Conservation (phyloP, 1,140 invertebrate species). For the Nasonia giraulti region DNA sequence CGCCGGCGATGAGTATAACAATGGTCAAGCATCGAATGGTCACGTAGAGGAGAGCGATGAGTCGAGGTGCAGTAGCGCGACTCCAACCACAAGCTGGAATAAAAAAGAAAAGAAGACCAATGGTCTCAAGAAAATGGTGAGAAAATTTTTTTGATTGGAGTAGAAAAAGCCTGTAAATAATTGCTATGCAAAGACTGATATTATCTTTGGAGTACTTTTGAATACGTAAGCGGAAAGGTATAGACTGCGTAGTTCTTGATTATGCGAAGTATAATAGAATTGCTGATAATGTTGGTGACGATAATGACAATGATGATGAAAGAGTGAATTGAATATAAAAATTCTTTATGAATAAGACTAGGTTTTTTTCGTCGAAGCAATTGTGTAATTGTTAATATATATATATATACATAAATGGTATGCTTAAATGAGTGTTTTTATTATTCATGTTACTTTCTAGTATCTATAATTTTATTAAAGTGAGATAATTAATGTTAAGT, state of each 20-base stretch:
- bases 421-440: not conserved
- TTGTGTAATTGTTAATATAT: not conserved
- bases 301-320: slow-evolving; percentile 11
- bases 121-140: slow-evolving; percentile 78
- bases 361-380: not conserved
- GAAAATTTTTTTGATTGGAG: slow-evolving; percentile 79
- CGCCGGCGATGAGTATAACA: slow-evolving; percentile 56
- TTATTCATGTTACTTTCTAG: slow-evolving; percentile 3
- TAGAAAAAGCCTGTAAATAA: slow-evolving; percentile 52
- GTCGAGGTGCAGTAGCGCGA: slow-evolving; percentile 72
- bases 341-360: not conserved
- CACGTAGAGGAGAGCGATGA: slow-evolving; percentile 71
- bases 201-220: slow-evolving; percentile 43
- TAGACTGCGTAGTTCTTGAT: slow-evolving; percentile 44
- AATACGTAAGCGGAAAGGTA: slow-evolving; percentile 7
- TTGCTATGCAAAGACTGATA: slow-evolving; percentile 47
- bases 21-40: slow-evolving; percentile 67
- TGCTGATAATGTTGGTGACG: not conserved
- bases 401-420: not conserved
- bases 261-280: slow-evolving; percentile 24
- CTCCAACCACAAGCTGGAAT: slow-evolving; percentile 58
- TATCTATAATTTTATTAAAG: slow-evolving; percentile 22
- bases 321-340: not conserved
- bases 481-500: not conserved
- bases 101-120: slow-evolving; percentile 75